Evolutionary conservation across 2,797 vertebrate species (phyloP).

Genomic region (Cuniculus paca): DNA sequence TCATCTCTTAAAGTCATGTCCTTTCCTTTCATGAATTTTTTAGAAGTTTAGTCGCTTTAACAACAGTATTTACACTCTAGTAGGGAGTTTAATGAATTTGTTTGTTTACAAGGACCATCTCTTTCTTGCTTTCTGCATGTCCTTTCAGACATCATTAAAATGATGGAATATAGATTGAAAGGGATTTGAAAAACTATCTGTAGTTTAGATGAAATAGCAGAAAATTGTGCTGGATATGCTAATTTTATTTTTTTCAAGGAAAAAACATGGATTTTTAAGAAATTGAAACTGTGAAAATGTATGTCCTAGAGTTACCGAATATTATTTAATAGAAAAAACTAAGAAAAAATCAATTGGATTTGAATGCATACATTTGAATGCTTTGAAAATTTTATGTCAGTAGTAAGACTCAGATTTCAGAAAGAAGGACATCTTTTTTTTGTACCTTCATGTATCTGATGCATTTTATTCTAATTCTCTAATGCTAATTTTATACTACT

Average conservation of each 20-base stretch:
- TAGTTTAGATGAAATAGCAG: constrained; percentile 10
- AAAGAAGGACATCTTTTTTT: neutral
- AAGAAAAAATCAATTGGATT: neutral
- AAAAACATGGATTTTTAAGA: neutral
- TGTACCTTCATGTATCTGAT: neutral
- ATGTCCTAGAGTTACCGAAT: neutral
- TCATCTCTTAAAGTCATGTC: constrained; percentile 84
- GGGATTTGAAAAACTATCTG: neutral
- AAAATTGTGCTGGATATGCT: neutral
- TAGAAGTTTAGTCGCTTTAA: constrained; percentile 86
- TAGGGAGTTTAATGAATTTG: constrained; percentile 74
- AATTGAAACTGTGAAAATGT: neutral
- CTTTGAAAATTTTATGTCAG: neutral
- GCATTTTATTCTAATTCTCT: neutral
- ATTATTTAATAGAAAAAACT: neutral
- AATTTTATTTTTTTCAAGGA: neutral
- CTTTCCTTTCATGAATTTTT: constrained; percentile 86
- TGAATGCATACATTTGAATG: neutral
- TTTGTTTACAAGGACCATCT: constrained; percentile 76
- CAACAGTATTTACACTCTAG: constrained; percentile 79
- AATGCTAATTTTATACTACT: neutral
- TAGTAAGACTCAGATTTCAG: neutral
- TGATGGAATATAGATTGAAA: constrained; percentile 28
- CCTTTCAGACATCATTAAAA: constrained; percentile 62
- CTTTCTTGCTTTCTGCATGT: constrained; percentile 42